A percentile compares a stretch with the other conserved stretches of the same genome.
These are phyloP conservation scores for Rotaria sp. DNA, from an alignment of 2,888 invertebrate genomes.

Conservation along the genomic window DNA sequence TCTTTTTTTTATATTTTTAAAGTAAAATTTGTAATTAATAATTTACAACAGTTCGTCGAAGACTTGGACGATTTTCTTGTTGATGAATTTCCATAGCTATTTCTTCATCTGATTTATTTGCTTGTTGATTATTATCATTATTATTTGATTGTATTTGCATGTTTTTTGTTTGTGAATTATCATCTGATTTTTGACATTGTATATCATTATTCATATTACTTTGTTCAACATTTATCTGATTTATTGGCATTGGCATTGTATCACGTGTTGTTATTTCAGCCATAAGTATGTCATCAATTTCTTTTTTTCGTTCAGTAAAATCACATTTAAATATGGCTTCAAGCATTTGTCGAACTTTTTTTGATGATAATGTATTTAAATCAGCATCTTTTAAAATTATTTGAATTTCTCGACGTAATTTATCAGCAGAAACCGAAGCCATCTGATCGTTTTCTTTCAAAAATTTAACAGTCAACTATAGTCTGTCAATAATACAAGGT, in stretches of 20 bases:
- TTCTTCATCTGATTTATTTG: background rate
- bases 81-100: background rate
- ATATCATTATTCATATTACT: background rate
- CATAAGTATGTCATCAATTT: conserved; percentile 29
- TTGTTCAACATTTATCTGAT: background rate
- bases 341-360: conserved; percentile 16
- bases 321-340: background rate
- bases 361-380: conserved; percentile 19
- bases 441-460: background rate
- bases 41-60: background rate
- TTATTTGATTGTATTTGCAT: background rate
- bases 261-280: conserved; percentile 11
- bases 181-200: background rate
- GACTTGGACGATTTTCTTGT: conserved; percentile 12
- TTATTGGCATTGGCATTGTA: background rate
- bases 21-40: background rate
- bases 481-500: background rate
- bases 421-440: background rate
- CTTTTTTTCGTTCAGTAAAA: conserved; percentile 21
- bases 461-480: no score
- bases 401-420: conserved; percentile 16
- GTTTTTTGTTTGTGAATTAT: background rate
- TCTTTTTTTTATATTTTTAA: background rate
- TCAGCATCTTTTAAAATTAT: background rate
- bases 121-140: background rate